Evolutionary conservation across 2,113 vertebrate genomes (phyloP), one percentile per base, ranked within the genome.

Genomic region (Passer domesticus): DNA sequence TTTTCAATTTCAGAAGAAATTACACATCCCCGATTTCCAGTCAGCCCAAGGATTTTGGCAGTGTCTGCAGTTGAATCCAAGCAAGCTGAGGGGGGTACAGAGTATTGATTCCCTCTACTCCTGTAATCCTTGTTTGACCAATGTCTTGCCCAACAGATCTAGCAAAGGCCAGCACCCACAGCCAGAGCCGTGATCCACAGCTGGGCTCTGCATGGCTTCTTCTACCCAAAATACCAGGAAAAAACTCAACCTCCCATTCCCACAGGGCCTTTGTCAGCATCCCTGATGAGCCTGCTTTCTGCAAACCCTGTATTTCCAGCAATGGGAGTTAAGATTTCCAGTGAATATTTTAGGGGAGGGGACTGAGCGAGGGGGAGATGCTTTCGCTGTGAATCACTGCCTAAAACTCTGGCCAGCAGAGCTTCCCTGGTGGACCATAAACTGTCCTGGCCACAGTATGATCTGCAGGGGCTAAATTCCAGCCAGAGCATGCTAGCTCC

Each of bases 281-380:
- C 47, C 22, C 52, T 67, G 56, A 46, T 30, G 44, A 78, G 9
- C 24, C 33, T 12, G 1, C 15, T 70, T 13, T 35, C 68, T 78
- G 55, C 46, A 77, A 35, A 74, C 28, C 9, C 23, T 60, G 24
- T 20, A 11, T 73, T 82, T 62, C 49, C 41, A 89, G 53, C 27
- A 37, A 1, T 3, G 19, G 39, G 35, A 92, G 22, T 11, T 59
- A 84, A 27, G 6, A 18, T 77, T 77, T 84, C 39, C 59, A 90
- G 16, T 21, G 39, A 44, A 87, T 87, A 35, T 76, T 8, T 16
- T 16, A 12, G 37, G 28, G 22, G 13, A 74, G 15, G 30, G 23
- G 33, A 39, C 13, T 19, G 24, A 55, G 41, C 0, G 0, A 69
- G 18, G 33, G 53, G 37, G 4, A 78, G 84, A 53, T 84, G 62